Evolutionary conservation across 37 sponge, comb jelly and placozoan genomes (phyloP).

Genomic region (Spongia lamella): DNA sequence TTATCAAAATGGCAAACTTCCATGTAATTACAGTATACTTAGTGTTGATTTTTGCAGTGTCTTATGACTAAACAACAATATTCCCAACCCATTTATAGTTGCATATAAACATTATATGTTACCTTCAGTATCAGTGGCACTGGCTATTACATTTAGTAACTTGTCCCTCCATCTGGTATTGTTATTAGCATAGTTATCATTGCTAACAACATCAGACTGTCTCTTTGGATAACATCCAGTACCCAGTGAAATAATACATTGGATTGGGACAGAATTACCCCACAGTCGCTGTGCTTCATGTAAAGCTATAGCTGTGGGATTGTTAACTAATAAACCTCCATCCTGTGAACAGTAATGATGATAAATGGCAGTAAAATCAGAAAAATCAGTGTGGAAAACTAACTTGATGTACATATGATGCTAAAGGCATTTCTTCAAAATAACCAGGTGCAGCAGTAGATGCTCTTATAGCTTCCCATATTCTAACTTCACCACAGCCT

Average conservation of each 20-base stretch:
- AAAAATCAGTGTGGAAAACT: not conserved
- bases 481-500: conserved; percentile 25
- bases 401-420: conserved; percentile 52
- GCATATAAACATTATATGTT: not conserved
- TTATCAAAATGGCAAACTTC: too few relatives aligned
- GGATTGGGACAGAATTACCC: conserved; percentile 69
- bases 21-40: too few relatives aligned
- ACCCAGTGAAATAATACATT: conserved; percentile 84
- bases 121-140: conserved; percentile 89
- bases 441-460: conserved; percentile 92
- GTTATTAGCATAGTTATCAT: not conserved
- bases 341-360: conserved; percentile 60
- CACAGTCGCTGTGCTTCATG: conserved; percentile 83
- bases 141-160: conserved; percentile 60
- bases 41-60: too few relatives aligned
- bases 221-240: conserved; percentile 55
- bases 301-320: conserved; percentile 83
- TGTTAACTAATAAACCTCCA: conserved; percentile 87
- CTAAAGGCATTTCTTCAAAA: conserved; percentile 76
- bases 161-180: conserved; percentile 60
- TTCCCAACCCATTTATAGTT: too few relatives aligned
- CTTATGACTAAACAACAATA: too few relatives aligned
- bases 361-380: too few relatives aligned
- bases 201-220: not conserved
- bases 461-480: conserved; percentile 83